Percentiles rank a stretch among this genome's conserved stretches.
Conservation (phyloP, 2,797 vertebrate species). For the Enteromius viviparus region DNA sequence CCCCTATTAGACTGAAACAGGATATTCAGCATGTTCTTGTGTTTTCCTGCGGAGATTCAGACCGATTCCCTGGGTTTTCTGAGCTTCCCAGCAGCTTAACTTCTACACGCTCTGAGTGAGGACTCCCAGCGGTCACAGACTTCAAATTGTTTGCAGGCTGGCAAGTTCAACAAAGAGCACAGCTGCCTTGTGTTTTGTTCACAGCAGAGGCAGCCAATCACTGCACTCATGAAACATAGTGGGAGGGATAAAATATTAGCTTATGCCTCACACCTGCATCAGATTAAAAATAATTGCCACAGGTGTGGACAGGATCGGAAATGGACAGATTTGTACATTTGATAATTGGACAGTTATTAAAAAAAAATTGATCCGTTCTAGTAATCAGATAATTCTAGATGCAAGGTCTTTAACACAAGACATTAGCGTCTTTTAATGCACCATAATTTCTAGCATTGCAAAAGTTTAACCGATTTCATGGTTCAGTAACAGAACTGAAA, state of each 20-base stretch:
- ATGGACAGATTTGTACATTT: neutral
- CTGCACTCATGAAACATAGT: neutral
- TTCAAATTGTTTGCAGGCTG: conserved; percentile 32
- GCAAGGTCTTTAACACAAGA: neutral
- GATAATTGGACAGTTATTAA: neutral
- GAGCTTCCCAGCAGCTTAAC: conserved; percentile 53
- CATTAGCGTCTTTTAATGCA: neutral
- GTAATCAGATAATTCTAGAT: neutral
- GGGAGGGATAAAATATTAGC: conserved; percentile 33
- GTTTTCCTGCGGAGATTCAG: conserved; percentile 47
- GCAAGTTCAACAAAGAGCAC: conserved; percentile 44
- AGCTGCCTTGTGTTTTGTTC: conserved; percentile 61
- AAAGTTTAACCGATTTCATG: neutral
- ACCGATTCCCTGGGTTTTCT: conserved; percentile 28
- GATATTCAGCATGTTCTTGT: neutral
- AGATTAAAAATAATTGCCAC: neutral
- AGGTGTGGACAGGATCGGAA: neutral
- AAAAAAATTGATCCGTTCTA: neutral
- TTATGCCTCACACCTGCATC: conserved; percentile 16
- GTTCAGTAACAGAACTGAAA: neutral
- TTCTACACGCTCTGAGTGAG: conserved; percentile 36
- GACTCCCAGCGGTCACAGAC: conserved; percentile 45
- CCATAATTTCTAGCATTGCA: neutral
- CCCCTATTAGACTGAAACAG: neutral
- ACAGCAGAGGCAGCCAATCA: conserved; percentile 45